A percentile compares a stretch with the other conserved stretches of the same genome.
Evolutionary conservation across 2,113 vertebrate genomes (phyloP).

Genomic region (Tupaia chinensis): DNA sequence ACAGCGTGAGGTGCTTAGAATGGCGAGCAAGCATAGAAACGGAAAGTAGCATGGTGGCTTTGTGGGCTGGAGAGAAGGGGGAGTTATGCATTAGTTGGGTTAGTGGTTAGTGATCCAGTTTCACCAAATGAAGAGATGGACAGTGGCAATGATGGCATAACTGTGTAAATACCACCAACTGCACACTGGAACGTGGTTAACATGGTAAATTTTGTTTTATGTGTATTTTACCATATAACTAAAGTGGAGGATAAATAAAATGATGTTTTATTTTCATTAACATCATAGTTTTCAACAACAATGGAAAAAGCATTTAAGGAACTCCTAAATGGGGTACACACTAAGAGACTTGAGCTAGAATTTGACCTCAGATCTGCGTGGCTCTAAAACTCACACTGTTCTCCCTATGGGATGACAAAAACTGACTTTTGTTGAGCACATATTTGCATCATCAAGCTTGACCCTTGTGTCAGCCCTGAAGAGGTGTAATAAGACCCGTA

Average conservation of each 20-base stretch:
- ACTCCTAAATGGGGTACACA: neutral
- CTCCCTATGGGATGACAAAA: neutral
- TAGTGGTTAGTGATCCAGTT: neutral
- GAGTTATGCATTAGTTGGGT: neutral
- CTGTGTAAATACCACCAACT: neutral
- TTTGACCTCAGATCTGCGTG: neutral
- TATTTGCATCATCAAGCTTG: neutral
- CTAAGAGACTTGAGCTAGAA: neutral
- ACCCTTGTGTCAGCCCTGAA: neutral
- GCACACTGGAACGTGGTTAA: neutral
- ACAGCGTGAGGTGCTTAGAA: too few species aligned
- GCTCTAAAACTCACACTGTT: neutral
- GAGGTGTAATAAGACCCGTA: neutral
- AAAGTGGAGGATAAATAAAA: neutral
- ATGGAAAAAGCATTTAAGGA: neutral
- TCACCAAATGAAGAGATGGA: neutral
- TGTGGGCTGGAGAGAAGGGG: neutral
- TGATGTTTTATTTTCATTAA: neutral
- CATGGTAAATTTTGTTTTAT: neutral
- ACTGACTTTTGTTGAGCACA: neutral
- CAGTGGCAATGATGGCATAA: neutral
- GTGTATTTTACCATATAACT: neutral
- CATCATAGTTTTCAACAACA: neutral
- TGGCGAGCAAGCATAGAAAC: neutral
- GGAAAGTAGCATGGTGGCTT: neutral